A percentile compares a stretch with the other conserved stretches of the same genome.
Evolutionary conservation across 2,888 invertebrate genomes (phyloP).

Genomic region (Aphodius granarius): DNA sequence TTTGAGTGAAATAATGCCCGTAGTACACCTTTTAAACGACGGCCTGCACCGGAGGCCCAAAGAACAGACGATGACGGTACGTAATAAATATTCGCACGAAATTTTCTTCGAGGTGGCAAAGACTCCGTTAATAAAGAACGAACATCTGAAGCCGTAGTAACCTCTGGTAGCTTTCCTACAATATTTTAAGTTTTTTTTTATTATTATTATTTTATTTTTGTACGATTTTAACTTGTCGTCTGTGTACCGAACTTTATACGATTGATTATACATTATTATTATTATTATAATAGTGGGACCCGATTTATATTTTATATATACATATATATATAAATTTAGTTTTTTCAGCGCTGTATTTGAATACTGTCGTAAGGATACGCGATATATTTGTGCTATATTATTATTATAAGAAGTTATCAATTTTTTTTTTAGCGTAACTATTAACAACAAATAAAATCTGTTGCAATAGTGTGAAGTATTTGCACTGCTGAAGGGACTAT

Average conservation of each 20-base stretch:
- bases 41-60: constrained; percentile 77
- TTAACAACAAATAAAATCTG: background rate
- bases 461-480: background rate
- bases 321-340: background rate
- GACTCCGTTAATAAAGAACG: constrained; percentile 63
- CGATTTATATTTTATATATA: background rate
- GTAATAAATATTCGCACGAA: constrained; percentile 92
- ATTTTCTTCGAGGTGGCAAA: constrained; percentile 93
- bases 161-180: constrained; percentile 9
- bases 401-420: background rate
- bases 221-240: constrained; percentile 5
- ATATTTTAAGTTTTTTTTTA: constrained; percentile 10
- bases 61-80: constrained; percentile 79
- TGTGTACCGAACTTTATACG: constrained; percentile 4
- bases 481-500: background rate
- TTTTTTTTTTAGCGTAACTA: background rate
- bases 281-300: background rate
- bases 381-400: constrained; percentile 11
- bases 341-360: background rate
- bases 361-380: background rate
- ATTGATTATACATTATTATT: constrained; percentile 5
- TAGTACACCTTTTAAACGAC: constrained; percentile 74
- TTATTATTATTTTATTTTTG: background rate
- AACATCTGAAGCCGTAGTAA: constrained; percentile 34
- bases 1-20: constrained; percentile 70